A percentile compares a stretch with the other conserved stretches of the same genome.
Conservation (phyloP, 2,797 vertebrate genomes). For the Tragelaphus eurycerus region DNA sequence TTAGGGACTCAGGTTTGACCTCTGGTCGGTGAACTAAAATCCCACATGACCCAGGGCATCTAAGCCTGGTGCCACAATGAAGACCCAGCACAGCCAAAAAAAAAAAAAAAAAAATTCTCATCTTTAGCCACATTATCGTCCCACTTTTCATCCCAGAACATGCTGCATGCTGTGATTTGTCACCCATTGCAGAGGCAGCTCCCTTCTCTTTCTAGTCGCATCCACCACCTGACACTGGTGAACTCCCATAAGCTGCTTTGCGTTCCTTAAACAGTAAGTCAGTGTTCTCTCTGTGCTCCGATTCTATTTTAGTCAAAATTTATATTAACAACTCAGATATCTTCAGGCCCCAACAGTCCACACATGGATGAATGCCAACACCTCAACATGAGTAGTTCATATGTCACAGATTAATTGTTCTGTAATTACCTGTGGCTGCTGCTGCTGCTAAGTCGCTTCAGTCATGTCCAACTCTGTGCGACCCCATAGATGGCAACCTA, state of each 20-base stretch:
- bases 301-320: neutral
- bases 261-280: neutral
- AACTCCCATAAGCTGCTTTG: neutral
- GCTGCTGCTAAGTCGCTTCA: too few species aligned
- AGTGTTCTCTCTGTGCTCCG: neutral
- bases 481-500: too few species aligned
- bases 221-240: neutral
- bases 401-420: neutral
- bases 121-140: neutral
- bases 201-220: neutral
- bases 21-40: neutral
- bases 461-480: too few species aligned
- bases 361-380: neutral
- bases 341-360: neutral
- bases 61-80: neutral
- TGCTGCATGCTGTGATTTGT: neutral
- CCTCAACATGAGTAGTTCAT: neutral
- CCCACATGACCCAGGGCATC: neutral
- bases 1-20: neutral
- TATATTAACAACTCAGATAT: neutral
- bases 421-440: neutral
- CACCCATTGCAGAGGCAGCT: neutral
- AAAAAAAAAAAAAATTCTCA: neutral
- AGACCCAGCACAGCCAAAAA: neutral
- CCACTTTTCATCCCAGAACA: neutral